A percentile compares a stretch with the other conserved stretches of the same genome.
phyloP scores from a whole-genome alignment of 2,888 invertebrate genomes.

The Arrhopalites spinosus region DNA sequence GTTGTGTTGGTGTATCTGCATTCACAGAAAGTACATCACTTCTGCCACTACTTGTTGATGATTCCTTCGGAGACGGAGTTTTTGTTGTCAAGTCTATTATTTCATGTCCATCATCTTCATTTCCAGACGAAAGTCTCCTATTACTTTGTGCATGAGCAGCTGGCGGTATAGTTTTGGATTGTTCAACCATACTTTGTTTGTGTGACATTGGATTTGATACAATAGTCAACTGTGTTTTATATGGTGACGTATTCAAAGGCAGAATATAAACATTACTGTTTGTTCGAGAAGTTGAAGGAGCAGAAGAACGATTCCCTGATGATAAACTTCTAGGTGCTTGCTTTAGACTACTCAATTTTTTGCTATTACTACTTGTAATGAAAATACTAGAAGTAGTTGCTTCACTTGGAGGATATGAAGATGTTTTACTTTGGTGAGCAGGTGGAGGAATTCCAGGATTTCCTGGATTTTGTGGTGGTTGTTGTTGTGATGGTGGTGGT shows the following conservation, averaged over 20 bases:
- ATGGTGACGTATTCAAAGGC: constrained; percentile 44
- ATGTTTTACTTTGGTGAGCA: neutral
- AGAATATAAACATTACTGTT: neutral
- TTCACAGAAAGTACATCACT: neutral
- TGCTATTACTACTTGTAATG: neutral
- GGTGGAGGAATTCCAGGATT: neutral
- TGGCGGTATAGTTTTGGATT: constrained; percentile 40
- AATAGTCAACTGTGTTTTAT: constrained; percentile 41
- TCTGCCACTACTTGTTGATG: too few relatives aligned
- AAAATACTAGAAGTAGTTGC: neutral
- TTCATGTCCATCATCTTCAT: constrained; percentile 31
- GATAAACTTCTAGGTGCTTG: neutral
- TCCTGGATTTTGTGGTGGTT: neutral
- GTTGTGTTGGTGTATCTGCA: neutral
- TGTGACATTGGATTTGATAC: constrained; percentile 42
- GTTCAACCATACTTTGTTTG: constrained; percentile 8
- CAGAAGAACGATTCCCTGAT: neutral
- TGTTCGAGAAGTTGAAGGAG: neutral
- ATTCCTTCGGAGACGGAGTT: constrained; percentile 5
- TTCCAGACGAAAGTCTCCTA: constrained; percentile 1
- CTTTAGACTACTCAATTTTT: neutral
- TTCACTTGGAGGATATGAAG: neutral
- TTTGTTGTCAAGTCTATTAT: constrained; percentile 51
- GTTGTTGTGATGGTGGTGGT: too few relatives aligned
- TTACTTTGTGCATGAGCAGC: constrained; percentile 37